phyloP scores from a whole-genome alignment of 2,113 vertebrate genomes.

The Procavia capensis region DNA sequence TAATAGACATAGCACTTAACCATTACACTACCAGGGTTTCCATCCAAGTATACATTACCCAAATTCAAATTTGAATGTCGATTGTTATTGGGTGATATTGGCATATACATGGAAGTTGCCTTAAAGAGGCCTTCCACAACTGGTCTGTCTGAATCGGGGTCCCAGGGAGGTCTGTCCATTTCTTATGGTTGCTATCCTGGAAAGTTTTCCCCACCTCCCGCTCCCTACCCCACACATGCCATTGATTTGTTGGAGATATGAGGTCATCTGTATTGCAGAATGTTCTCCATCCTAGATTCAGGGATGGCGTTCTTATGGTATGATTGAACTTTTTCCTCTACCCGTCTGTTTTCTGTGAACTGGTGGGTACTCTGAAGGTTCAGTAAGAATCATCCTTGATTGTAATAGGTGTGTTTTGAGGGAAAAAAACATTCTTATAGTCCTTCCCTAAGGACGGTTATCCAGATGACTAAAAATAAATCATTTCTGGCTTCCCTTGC shows the following conservation, averaged over 20 bases:
- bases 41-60: not conserved
- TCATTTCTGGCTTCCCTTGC: not conserved
- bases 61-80: slow-evolving; percentile 15
- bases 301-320: not conserved
- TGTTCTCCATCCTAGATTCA: not conserved
- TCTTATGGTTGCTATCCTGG: not conserved
- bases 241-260: not conserved
- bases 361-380: not conserved
- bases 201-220: not conserved
- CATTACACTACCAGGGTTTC: too few relatives aligned
- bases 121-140: not conserved
- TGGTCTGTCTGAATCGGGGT: not conserved
- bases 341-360: not conserved
- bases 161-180: not conserved
- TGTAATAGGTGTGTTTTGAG: slow-evolving; percentile 15
- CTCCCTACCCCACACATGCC: too few relatives aligned
- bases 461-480: not conserved
- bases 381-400: not conserved
- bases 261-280: not conserved
- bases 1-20: too few relatives aligned
- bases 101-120: too few relatives aligned
- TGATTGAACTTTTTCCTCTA: not conserved
- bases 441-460: not conserved
- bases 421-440: not conserved
- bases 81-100: not conserved